These are phyloP conservation scores for Lutjanus argentimaculatus DNA, from an alignment of 2,797 vertebrate genomes.

Conservation along the genomic window DNA sequence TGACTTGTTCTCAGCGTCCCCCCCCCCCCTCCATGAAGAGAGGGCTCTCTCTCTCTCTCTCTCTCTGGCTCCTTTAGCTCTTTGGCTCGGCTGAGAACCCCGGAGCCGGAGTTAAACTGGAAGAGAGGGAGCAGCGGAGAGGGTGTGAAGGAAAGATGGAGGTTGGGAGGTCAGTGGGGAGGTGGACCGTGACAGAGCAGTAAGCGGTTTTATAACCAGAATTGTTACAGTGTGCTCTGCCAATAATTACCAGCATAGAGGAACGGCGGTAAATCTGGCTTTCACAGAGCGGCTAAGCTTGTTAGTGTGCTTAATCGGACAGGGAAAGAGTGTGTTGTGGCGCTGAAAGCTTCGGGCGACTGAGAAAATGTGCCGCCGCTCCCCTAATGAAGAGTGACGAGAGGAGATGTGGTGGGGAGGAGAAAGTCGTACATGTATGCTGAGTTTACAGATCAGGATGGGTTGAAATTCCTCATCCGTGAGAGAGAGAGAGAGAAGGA, in stretches of 20 bases:
- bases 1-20: conserved; percentile 85
- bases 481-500: conserved; percentile 40
- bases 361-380: conserved; percentile 57
- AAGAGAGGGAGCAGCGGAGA: conserved; percentile 52
- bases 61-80: conserved; percentile 63
- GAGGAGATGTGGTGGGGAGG: background rate
- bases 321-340: conserved; percentile 73
- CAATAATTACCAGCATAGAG: conserved; percentile 77
- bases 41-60: conserved; percentile 70
- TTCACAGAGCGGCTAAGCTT: conserved; percentile 80
- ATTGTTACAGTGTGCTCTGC: conserved; percentile 77
- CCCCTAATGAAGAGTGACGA: conserved; percentile 61
- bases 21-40: conserved; percentile 75
- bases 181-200: conserved; percentile 77
- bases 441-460: conserved; percentile 48
- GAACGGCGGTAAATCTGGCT: conserved; percentile 76
- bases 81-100: conserved; percentile 70
- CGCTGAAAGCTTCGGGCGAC: conserved; percentile 59
- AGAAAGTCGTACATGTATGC: conserved; percentile 49
- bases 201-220: conserved; percentile 75
- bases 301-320: conserved; percentile 83
- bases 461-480: conserved; percentile 63
- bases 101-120: conserved; percentile 62
- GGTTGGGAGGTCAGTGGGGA: conserved; percentile 59
- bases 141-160: conserved; percentile 54